Conservation (phyloP, 2,797 vertebrate genomes). For the Podarcis lilfordi region DNA sequence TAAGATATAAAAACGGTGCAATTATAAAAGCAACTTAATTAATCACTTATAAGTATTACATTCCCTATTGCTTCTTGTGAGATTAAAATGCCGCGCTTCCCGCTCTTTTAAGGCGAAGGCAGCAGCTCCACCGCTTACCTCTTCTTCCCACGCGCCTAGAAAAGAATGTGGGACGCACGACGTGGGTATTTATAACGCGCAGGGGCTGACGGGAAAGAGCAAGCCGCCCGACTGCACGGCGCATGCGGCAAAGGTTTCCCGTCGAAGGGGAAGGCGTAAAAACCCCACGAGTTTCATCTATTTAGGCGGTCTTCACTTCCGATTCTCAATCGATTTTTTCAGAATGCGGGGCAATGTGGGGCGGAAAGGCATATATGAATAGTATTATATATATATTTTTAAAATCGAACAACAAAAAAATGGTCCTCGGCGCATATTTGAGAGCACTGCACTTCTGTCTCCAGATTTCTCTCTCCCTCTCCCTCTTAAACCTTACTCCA, state of each 20-base stretch:
- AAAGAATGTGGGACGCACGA: accelerated
- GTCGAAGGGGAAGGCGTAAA: neutral
- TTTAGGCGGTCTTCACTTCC: neutral
- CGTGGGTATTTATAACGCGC: accelerated
- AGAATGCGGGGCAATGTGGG: neutral
- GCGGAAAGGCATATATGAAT: neutral
- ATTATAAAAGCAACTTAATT: neutral
- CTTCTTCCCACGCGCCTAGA: accelerated
- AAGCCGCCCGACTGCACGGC: neutral
- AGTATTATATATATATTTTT: too few species aligned
- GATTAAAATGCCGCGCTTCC: neutral
- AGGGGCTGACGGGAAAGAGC: neutral
- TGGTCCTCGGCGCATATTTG: too few species aligned
- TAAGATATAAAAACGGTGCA: neutral
- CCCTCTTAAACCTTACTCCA: too few species aligned
- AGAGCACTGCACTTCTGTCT: neutral
- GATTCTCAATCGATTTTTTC: neutral
- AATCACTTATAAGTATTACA: neutral
- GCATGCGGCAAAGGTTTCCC: neutral
- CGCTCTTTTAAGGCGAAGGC: accelerated
- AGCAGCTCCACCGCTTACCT: neutral
- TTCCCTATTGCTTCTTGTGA: neutral
- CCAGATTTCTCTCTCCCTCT: too few species aligned
- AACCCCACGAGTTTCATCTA: too few species aligned
- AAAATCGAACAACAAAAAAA: neutral